Percentiles rank a stretch among this genome's conserved stretches.
These are phyloP conservation scores for Petrocephalus microphthalmus DNA, from an alignment of 2,113 vertebrate species.

Conservation along the genomic window DNA sequence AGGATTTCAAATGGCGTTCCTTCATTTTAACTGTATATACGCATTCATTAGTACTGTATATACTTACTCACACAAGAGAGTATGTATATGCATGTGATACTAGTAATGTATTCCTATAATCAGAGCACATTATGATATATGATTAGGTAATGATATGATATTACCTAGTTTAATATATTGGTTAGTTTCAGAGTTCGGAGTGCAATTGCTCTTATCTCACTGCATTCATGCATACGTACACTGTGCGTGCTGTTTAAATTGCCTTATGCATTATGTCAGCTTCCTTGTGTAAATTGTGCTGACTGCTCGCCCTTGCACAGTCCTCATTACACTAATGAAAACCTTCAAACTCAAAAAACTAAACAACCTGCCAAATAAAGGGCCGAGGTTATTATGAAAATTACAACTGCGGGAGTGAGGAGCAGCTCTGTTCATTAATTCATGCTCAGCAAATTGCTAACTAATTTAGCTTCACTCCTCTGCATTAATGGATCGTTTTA, in stretches of 20 bases:
- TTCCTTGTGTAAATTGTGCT: conserved; percentile 93
- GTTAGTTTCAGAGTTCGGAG: conserved; percentile 78
- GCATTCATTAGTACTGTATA: neutral
- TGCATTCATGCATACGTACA: conserved; percentile 62
- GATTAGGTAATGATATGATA: conserved; percentile 47
- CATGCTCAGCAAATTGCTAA: conserved; percentile 98
- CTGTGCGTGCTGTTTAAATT: conserved; percentile 82
- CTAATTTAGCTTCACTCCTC: conserved; percentile 96
- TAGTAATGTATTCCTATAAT: neutral
- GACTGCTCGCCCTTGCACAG: conserved; percentile 99
- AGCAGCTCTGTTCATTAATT: conserved; percentile 98
- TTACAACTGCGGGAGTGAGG: conserved; percentile 85
- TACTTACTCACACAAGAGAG: neutral
- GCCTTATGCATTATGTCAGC: conserved; percentile 86
- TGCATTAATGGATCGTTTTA: conserved; percentile 98
- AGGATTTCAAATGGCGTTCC: neutral
- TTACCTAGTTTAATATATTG: conserved; percentile 83
- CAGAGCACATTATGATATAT: neutral
- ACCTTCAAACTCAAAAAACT: conserved; percentile 97
- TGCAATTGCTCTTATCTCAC: conserved; percentile 82
- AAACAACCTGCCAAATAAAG: conserved; percentile 97
- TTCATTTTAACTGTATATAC: neutral
- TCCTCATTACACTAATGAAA: conserved; percentile 99
- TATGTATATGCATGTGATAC: neutral
- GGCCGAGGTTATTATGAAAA: conserved; percentile 99